Conservation (phyloP, 2,113 vertebrate species). For the Tympanuchus pallidicinctus region DNA sequence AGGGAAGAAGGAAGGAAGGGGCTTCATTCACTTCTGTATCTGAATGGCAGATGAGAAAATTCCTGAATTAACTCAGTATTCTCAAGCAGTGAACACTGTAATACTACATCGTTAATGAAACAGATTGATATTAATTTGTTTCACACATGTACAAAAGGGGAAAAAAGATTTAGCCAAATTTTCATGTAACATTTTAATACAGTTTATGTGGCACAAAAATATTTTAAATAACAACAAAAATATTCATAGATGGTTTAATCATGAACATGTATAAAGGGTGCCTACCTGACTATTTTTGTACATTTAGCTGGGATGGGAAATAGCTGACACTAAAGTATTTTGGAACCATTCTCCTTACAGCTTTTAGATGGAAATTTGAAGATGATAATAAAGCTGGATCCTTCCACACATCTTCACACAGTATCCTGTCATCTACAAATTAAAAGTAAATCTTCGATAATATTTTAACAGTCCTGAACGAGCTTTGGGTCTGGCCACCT, state of each 20-base stretch:
- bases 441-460: not conserved
- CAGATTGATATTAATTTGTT: constrained; percentile 21
- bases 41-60: not conserved
- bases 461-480: not conserved
- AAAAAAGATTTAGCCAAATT: not conserved
- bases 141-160: not conserved
- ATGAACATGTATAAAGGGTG: not conserved
- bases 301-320: not conserved
- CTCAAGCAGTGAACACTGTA: not conserved
- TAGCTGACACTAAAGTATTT: not conserved
- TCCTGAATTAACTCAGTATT: constrained; percentile 30
- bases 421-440: not conserved
- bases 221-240: not conserved
- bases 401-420: not conserved
- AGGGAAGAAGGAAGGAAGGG: not conserved
- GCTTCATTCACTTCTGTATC: not conserved
- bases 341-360: not conserved
- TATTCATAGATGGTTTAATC: not conserved
- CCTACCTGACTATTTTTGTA: not conserved
- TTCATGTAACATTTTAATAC: not conserved
- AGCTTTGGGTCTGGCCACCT: not conserved
- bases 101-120: constrained; percentile 10
- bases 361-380: not conserved
- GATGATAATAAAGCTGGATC: not conserved
- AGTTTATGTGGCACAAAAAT: not conserved